Evolutionary conservation across 2,888 invertebrate species (phyloP).

Genomic region (Rapana venosa): DNA sequence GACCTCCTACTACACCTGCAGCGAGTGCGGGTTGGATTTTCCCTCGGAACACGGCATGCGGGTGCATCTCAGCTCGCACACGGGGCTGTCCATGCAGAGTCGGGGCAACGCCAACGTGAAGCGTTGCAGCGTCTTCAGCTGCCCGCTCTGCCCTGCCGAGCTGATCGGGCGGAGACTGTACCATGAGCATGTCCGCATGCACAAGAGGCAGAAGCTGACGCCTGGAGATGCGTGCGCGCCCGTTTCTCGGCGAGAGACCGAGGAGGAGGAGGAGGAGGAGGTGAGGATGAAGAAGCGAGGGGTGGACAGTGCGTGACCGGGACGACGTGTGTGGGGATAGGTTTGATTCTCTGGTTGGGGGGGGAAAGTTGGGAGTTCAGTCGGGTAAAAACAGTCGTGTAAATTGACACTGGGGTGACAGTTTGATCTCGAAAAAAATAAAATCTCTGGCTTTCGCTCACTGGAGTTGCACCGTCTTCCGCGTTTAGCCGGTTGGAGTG

Average conservation of each 20-base stretch:
- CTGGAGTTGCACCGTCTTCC: no score
- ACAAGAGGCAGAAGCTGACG: conserved; percentile 26
- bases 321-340: no score
- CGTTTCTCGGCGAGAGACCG: neutral
- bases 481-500: no score
- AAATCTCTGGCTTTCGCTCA: no score
- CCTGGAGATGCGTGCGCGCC: neutral
- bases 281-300: no score
- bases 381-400: no score
- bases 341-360: no score
- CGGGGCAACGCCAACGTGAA: conserved; percentile 8
- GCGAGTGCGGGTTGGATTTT: conserved; percentile 22
- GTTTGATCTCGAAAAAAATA: no score
- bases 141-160: conserved; percentile 21
- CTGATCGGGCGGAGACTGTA: neutral
- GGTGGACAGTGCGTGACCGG: neutral
- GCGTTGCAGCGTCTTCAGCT: neutral
- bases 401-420: no score
- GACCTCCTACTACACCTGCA: conserved; percentile 5
- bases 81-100: conserved; percentile 24
- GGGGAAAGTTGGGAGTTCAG: no score
- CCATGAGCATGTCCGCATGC: conserved; percentile 31
- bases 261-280: neutral
- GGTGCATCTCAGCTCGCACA: conserved; percentile 33
- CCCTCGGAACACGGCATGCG: conserved; percentile 33